Base-by-base conservation (phyloP, 2,113 vertebrate genomes). In the Notothenia rossii region DNA sequence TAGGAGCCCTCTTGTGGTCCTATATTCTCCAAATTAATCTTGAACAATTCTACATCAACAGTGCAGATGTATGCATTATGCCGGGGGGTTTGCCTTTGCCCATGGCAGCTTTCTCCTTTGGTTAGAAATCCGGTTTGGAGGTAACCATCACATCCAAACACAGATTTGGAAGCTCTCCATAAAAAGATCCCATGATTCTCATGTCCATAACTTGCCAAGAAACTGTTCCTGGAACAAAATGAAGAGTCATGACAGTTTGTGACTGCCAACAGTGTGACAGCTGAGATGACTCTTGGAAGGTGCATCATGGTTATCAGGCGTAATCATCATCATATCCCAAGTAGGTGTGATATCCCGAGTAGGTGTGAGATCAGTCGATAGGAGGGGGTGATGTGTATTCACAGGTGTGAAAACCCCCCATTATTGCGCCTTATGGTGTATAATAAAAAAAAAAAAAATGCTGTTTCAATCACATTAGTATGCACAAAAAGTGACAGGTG, bases 1-100 rank as follows among this genome's bases (percentile, higher is more conserved):
- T 92, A 93, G 87, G 63, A 82, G 74, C 48, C 59, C 54, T 84
- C 77, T 91, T 36, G 72, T 89, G 72, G 85, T 75, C 75, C 86
- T 12, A 14, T 82, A 72, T 86, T 77, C 79, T 92, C 83, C 58
- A 60, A 80, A 46, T 88, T 91, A 73, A 74, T 89, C 54, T 82
- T 86, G 86, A 88, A 74, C 84, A 86, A 82, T 81, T 91, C 65
- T 65, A 80, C 82, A 86, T 85, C 61, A 76, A 68, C 81, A 60
- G 70, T 25, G 6, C 61, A 84, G 51, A 77, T 88, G 79, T 84
- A 50, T 72, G 48, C 73, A 78, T 79, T 88, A 75, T 86, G 85
- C 54, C 9, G 10, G 8, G 68, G 71, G 10, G 8, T 56, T 59
- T 56, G 48, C 55, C 5, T 76, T 61, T 67, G 45, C 68, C 50